Evolutionary conservation across 2,888 invertebrate genomes (phyloP), one percentile per base, ranked within the genome.

Genomic region (Bimastos eiseni): DNA sequence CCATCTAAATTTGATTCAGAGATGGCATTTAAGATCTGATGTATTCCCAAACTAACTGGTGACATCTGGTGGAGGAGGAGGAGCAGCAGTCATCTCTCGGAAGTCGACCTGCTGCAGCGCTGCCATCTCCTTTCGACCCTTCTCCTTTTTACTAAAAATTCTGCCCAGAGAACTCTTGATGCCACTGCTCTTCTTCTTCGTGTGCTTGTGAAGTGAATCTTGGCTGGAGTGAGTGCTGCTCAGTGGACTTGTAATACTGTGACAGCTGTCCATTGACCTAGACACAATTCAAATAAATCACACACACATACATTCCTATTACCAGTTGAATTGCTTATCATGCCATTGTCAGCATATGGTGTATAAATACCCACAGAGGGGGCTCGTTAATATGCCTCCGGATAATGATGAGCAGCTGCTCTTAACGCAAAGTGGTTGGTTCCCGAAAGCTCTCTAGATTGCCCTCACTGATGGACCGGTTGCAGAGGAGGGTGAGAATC

Each of bases 141-240:
- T 89, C 41, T 89, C 98, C 95, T 99, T 99, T 96, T 99, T 99
- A 88, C 90, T 90, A 96, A 99, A 99, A 96, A 99, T 97, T 94
- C 99, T 96, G 36, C 99, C 99, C 91, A 99, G 96, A 90, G 98
- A 98, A 93, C 98, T 98, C 96, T 98, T 99, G 95, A 99, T 97
- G 92, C 99, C 98, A 93, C 98, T 97, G 95, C 98, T 98, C 92
- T 94, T 94, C 92, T 94, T 94, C 92, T 94, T 94, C 91, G 93
- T 93, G 91, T 94, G 94, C 93, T 95, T 95, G 92, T 97, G 96
- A 93, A 98, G 96, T 91, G 98, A 98, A 96, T 98, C 98, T 96
- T 98, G 98, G 95, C 98, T 98, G 96, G 97, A 97, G 95, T 97
- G 97, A 93, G 97, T 97, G 95, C 97, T 95, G 93, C 94, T 95